Conservation (phyloP, 2,888 invertebrate species). For the Temnothorax ravouxi region DNA sequence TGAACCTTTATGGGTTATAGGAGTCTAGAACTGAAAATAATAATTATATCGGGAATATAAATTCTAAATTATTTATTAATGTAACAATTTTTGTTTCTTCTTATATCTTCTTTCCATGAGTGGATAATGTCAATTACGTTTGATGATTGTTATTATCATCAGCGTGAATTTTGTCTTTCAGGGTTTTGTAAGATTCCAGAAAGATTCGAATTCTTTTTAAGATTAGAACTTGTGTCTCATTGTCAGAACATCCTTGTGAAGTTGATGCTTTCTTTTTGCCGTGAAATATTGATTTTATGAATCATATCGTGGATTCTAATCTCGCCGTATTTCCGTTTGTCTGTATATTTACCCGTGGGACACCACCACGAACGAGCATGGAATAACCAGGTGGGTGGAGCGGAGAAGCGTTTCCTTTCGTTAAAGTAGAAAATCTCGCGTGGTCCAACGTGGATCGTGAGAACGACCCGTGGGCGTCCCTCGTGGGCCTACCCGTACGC, state of each 20-base stretch:
- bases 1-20: neutral
- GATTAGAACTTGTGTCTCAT: neutral
- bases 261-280: neutral
- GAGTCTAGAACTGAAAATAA: neutral
- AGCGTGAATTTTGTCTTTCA: neutral
- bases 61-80: neutral
- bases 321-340: slow-evolving; percentile 1
- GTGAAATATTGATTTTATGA: slow-evolving; percentile 26
- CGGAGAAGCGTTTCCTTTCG: slow-evolving; percentile 44
- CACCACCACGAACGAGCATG: neutral
- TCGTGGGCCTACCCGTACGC: slow-evolving; percentile 8
- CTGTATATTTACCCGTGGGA: slow-evolving; percentile 26
- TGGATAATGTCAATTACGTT: neutral
- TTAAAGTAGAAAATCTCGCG: slow-evolving; percentile 66
- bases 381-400: slow-evolving; percentile 51
- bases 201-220: neutral
- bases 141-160: neutral
- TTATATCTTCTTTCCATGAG: neutral
- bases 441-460: slow-evolving; percentile 60
- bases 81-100: neutral
- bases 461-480: slow-evolving; percentile 60
- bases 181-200: neutral
- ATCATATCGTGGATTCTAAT: slow-evolving; percentile 25
- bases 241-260: neutral
- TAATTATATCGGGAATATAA: neutral